These are phyloP conservation scores for Coptodon bakossiorum DNA, from an alignment of 2,113 vertebrate genomes.

Conservation along the genomic window DNA sequence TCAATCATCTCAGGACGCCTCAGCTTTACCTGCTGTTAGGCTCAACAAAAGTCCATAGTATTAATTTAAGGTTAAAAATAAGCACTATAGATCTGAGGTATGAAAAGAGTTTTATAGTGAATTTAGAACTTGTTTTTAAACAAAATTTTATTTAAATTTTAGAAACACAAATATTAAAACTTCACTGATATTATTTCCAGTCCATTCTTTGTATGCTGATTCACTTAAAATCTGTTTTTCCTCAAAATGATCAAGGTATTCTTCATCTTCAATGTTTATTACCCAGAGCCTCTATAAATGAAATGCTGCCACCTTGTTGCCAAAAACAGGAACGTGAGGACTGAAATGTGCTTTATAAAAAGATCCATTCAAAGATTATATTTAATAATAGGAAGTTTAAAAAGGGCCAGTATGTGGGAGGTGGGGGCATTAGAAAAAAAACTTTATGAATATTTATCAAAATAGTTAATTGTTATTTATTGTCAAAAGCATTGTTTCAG, in stretches of 20 bases:
- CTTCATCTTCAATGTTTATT: background rate
- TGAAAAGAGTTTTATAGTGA: background rate
- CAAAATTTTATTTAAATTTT: background rate
- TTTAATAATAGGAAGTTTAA: background rate
- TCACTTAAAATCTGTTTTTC: background rate
- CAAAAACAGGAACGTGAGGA: background rate
- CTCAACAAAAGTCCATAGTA: background rate
- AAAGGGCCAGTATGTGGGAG: background rate
- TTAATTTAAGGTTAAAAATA: background rate
- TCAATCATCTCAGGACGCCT: background rate
- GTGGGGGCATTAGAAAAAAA: background rate
- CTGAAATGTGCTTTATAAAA: background rate
- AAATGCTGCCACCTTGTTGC: background rate
- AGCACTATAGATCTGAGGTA: background rate
- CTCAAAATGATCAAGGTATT: background rate
- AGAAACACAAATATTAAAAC: background rate
- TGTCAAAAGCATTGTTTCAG: background rate
- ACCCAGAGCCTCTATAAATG: background rate
- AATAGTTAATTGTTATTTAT: background rate
- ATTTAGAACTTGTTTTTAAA: background rate
- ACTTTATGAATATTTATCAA: background rate
- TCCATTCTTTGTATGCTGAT: background rate
- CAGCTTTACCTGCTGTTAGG: background rate
- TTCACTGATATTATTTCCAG: no score
- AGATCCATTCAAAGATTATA: background rate